phyloP scores from a whole-genome alignment of 2,797 vertebrate species.

The Uromys caudimaculatus region DNA sequence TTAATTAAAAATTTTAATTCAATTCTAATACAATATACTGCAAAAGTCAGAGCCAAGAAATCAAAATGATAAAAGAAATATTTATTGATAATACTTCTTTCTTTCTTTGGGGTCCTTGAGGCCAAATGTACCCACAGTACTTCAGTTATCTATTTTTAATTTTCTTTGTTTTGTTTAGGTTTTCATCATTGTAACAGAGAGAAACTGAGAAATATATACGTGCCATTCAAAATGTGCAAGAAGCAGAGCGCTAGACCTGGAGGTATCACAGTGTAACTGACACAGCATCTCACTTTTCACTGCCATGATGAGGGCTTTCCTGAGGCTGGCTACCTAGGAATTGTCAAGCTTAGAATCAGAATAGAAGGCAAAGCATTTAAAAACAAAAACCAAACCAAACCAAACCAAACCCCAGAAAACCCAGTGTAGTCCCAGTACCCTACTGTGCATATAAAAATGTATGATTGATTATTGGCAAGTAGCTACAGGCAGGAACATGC shows the following conservation, averaged over 20 bases:
- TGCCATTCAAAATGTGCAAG: not conserved
- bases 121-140: too few relatives aligned
- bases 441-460: not conserved
- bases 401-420: not conserved
- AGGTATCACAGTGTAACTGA: not conserved
- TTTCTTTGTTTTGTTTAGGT: not conserved
- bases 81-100: too few relatives aligned
- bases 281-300: not conserved
- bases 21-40: not conserved
- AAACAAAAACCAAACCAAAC: not conserved
- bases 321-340: slow-evolving; percentile 17
- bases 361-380: not conserved
- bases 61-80: too few relatives aligned
- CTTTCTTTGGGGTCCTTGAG: too few relatives aligned
- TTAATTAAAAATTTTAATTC: not conserved
- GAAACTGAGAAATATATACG: not conserved
- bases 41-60: too few relatives aligned
- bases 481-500: not conserved
- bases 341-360: slow-evolving; percentile 2
- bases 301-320: not conserved
- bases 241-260: not conserved
- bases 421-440: not conserved
- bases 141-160: not conserved
- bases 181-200: not conserved
- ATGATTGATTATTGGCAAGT: not conserved